Conservation (phyloP, 2,888 invertebrate species). For the Cephus pygmeus region DNA sequence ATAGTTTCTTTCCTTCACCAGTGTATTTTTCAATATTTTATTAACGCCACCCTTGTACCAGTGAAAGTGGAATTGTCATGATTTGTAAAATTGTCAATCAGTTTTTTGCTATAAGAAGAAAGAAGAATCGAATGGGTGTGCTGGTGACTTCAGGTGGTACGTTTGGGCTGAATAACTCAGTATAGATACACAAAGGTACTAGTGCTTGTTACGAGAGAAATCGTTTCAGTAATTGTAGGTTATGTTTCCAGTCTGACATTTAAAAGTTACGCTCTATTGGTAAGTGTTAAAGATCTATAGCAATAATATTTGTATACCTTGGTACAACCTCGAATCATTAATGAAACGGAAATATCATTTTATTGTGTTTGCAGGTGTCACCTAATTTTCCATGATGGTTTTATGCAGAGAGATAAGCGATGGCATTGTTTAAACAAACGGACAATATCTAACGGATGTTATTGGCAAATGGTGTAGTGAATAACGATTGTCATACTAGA, state of each 20-base stretch:
- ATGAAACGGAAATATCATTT: neutral
- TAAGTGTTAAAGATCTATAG: neutral
- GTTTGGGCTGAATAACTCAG: too few relatives aligned
- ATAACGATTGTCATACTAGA: neutral
- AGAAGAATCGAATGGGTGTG: too few relatives aligned
- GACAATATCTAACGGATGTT: neutral
- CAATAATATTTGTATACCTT: neutral
- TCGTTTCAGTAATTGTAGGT: neutral
- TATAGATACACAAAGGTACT: neutral
- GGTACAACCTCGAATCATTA: neutral
- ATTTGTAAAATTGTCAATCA: neutral
- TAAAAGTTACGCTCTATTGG: neutral
- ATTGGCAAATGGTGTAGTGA: neutral
- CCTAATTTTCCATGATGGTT: constrained; percentile 40
- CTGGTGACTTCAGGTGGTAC: too few relatives aligned
- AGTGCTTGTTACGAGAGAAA: neutral
- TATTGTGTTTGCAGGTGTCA: constrained; percentile 48
- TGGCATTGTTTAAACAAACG: neutral
- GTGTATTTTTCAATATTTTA: neutral
- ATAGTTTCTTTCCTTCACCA: neutral
- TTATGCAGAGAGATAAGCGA: neutral
- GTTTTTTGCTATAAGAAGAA: neutral
- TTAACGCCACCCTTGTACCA: neutral
- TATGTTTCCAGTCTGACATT: neutral
- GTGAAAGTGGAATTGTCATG: neutral